These are phyloP conservation scores for Tribolium castaneum DNA, from an alignment of 1,140 invertebrate species.

Conservation along the genomic window DNA sequence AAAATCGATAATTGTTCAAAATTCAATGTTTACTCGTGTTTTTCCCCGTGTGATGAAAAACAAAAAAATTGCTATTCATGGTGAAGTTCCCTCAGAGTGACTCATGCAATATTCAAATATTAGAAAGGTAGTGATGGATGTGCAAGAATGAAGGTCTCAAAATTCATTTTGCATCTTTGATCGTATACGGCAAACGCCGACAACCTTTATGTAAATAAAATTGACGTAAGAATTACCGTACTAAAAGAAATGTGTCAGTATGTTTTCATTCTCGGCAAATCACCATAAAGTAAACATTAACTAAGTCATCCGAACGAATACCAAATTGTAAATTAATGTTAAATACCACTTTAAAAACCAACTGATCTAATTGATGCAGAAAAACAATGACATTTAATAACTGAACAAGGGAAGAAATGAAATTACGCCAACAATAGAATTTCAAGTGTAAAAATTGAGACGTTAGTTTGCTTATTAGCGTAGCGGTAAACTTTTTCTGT, in stretches of 20 bases:
- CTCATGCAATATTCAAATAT: conserved; percentile 21
- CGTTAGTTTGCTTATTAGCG: background rate
- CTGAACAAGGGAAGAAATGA: too few species aligned
- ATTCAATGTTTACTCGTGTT: background rate
- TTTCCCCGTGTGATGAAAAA: background rate
- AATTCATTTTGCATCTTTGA: background rate
- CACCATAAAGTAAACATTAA: background rate
- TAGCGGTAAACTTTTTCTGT: background rate
- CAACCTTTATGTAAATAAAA: background rate
- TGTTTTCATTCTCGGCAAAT: background rate
- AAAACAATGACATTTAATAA: too few species aligned
- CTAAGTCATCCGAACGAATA: too few species aligned
- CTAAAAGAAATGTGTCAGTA: background rate
- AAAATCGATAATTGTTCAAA: too few species aligned
- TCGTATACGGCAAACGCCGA: background rate
- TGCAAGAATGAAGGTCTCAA: background rate
- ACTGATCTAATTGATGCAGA: too few species aligned
- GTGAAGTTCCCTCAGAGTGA: background rate
- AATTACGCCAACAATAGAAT: too few species aligned
- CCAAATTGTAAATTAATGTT: too few species aligned
- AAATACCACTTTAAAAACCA: too few species aligned
- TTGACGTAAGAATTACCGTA: background rate
- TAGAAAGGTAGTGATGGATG: conserved; percentile 15
- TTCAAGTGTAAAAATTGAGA: too few species aligned
- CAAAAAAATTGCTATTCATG: background rate